Percentiles rank a stretch among this genome's conserved stretches.
These are phyloP conservation scores for Tetragonula clypearis DNA, from an alignment of 1,140 invertebrate genomes.

Conservation along the genomic window DNA sequence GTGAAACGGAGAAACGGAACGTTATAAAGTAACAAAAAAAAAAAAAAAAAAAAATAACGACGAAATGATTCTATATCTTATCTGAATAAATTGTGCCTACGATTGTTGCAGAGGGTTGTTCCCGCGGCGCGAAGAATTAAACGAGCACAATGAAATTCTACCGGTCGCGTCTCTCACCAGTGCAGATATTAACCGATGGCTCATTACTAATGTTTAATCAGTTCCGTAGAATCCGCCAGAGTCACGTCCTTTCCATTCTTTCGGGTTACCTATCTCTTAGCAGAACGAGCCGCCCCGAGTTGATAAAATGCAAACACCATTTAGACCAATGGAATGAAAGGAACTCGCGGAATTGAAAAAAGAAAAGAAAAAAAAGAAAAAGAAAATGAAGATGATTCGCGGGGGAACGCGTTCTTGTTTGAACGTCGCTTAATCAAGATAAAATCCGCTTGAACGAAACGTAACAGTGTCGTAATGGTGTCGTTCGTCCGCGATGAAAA, in stretches of 20 bases:
- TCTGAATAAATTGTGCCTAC: too few relatives aligned
- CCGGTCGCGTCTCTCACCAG: background rate
- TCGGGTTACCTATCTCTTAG: background rate
- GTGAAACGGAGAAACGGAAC: too few relatives aligned
- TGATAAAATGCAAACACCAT: background rate
- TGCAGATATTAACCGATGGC: background rate
- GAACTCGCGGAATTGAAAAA: too few relatives aligned
- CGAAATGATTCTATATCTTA: too few relatives aligned
- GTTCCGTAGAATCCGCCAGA: background rate
- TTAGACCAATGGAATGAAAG: background rate
- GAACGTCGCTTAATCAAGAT: background rate
- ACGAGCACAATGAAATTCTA: background rate
- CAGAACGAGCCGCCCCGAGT: background rate
- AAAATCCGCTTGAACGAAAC: background rate
- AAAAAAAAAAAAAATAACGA: too few relatives aligned
- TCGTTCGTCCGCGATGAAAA: background rate
- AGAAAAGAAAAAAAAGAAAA: too few relatives aligned
- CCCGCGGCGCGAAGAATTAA: background rate
- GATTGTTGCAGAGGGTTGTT: too few relatives aligned
- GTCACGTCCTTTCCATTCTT: background rate
- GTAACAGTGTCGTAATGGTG: background rate
- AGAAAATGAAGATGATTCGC: background rate
- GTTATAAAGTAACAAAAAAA: too few relatives aligned
- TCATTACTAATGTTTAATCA: background rate
- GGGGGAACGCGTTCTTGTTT: background rate